Evolutionary conservation across 2,797 vertebrate genomes (phyloP), one percentile per base, ranked within the genome.

Genomic region (Carcharodon carcharias): DNA sequence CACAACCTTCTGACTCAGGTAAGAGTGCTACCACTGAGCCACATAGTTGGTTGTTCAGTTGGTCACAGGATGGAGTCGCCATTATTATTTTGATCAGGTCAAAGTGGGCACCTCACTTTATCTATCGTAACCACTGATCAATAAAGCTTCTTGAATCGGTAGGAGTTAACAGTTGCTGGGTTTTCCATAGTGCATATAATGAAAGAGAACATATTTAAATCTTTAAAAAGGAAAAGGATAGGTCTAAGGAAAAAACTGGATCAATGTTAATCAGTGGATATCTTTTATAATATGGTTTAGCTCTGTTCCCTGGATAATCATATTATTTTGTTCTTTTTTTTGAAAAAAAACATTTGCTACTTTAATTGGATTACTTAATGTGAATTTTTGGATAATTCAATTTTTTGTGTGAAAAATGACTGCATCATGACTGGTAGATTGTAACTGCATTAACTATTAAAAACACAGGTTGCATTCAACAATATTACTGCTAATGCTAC

Each of bases 361-460:
- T 63, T 65, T 92, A 92, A 92, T 92, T 92, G 61, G 61, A 35
- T 40, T 91, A 26, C 11, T 61, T 91, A n/a, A 35, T 61, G n/a
- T n/a, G 58, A 92, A 92, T 58, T 61, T 91, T 91, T 91, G 16
- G 31, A 58, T 91, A 91, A 91, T 91, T 91, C 14, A 61, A 91
- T 61, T 58, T 58, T 35, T 9, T 14, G 54, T 56, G 21, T 5
- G 31, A 40, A 23, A 92, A 40, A 63, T 21, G 54, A 89, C 31
- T 89, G 1, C 18, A 92, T 35, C n/a, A 65, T 92, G 35, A 92
- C 58, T 63, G 56, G 82, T 35, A n/a, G 31, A 63, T 5, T 63
- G 35, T n/a, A 63, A 35, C 6, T 92, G 89, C 1, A 92, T n/a
- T 21, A n/a, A 63, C 54, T 45, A 35, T 45, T 35, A 92, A 91